These are phyloP conservation scores for Epizoanthus rinbou DNA, from an alignment of 92 coral and sea anemone genomes.

Conservation along the genomic window DNA sequence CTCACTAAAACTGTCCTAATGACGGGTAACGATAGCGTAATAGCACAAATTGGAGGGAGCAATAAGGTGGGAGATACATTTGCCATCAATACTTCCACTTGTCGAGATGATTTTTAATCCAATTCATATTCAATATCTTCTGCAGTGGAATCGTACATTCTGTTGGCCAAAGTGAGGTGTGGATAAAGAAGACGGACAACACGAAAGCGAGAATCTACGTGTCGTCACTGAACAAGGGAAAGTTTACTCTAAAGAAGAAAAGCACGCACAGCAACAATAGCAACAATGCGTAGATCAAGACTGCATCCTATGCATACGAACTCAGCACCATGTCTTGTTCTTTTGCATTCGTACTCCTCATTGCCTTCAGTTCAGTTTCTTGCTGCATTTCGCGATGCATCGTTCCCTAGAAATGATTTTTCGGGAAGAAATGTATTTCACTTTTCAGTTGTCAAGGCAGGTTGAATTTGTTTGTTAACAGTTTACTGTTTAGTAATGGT, in stretches of 20 bases:
- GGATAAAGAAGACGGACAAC: conserved; percentile 95
- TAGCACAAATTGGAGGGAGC: too few relatives aligned
- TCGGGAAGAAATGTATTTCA: too few relatives aligned
- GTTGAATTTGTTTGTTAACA: too few relatives aligned
- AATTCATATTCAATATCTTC: background rate
- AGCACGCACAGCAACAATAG: conserved; percentile 50
- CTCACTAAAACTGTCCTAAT: too few relatives aligned
- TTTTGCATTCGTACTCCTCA: background rate
- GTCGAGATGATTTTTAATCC: background rate
- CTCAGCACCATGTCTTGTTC: background rate
- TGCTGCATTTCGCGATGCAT: too few relatives aligned
- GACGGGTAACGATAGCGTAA: too few relatives aligned
- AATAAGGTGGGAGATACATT: too few relatives aligned
- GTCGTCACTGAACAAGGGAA: conserved; percentile 87
- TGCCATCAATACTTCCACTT: background rate
- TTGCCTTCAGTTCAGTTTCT: background rate
- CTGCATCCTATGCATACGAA: too few relatives aligned
- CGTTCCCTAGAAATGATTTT: too few relatives aligned
- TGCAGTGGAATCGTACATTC: conserved; percentile 90
- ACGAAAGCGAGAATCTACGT: conserved; percentile 87
- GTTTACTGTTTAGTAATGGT: too few relatives aligned
- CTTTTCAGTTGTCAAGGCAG: too few relatives aligned
- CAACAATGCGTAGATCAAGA: conserved; percentile 2
- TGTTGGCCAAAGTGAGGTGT: conserved; percentile 92
- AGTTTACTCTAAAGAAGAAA: conserved; percentile 84